A percentile compares a stretch with the other conserved stretches of the same genome.
These are phyloP conservation scores for Polylopha cassiicola DNA, from an alignment of 2,888 invertebrate species.

Conservation along the genomic window DNA sequence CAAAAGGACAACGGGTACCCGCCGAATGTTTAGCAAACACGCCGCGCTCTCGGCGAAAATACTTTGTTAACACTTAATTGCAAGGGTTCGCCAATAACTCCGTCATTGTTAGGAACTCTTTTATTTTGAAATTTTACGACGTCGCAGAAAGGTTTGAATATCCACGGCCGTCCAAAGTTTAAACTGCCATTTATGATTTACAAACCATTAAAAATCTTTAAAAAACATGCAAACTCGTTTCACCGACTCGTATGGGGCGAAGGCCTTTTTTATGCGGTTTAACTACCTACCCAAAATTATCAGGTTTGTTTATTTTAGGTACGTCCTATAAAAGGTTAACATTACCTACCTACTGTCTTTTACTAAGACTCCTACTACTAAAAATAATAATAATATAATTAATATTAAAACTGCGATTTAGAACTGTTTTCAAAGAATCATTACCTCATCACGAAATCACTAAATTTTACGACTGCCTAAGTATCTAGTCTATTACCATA, in stretches of 20 bases:
- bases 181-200: slow-evolving; percentile 2
- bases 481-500: too few species aligned
- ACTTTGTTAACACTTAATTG: slow-evolving; percentile 61
- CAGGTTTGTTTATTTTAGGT: too few species aligned
- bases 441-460: too few species aligned
- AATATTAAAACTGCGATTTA: too few species aligned
- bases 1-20: slow-evolving; percentile 46
- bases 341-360: too few species aligned
- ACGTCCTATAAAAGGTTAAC: too few species aligned
- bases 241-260: not conserved
- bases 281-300: too few species aligned
- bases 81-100: slow-evolving; percentile 64
- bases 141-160: slow-evolving; percentile 42
- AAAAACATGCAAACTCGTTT: not conserved
- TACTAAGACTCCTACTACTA: too few species aligned
- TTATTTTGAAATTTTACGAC: slow-evolving; percentile 46
- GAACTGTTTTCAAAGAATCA: too few species aligned
- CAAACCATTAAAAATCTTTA: slow-evolving; percentile 5
- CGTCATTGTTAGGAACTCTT: slow-evolving; percentile 53
- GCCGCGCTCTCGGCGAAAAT: slow-evolving; percentile 36
- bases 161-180: slow-evolving; percentile 26
- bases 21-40: slow-evolving; percentile 60
- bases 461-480: too few species aligned
- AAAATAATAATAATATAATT: too few species aligned
- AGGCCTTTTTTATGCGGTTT: too few species aligned